A percentile compares a stretch with the other conserved stretches of the same genome.
phyloP scores from a whole-genome alignment of 2,113 vertebrate genomes.

The Phylloscopus trochiloides region DNA sequence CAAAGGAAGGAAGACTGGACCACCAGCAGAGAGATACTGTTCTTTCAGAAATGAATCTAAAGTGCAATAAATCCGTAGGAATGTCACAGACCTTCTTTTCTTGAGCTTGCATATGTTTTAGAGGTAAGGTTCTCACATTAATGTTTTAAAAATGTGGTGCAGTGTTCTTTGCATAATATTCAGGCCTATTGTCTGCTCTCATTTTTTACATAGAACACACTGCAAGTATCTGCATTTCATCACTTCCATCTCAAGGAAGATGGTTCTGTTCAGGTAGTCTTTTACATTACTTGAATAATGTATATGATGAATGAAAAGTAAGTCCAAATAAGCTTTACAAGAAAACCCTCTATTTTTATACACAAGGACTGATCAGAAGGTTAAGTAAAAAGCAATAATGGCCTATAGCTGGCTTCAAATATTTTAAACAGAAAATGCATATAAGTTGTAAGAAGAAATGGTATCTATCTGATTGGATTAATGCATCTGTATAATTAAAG shows the following conservation, averaged over 20 bases:
- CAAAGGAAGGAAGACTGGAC: not conserved
- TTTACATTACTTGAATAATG: slow-evolving; percentile 40
- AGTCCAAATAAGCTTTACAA: slow-evolving; percentile 5
- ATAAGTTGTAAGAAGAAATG: not conserved
- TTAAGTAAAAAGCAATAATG: not conserved
- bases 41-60: not conserved
- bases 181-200: not conserved
- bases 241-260: not conserved
- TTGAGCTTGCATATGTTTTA: not conserved
- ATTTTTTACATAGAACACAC: not conserved
- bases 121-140: not conserved
- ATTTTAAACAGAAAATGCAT: not conserved
- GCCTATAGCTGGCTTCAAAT: not conserved
- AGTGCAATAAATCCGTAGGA: not conserved
- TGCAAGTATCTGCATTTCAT: slow-evolving; percentile 19
- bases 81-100: not conserved
- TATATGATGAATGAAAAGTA: not conserved
- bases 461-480: not conserved
- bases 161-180: not conserved
- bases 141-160: not conserved
- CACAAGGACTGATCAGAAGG: not conserved
- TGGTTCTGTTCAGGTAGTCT: not conserved
- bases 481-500: not conserved
- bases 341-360: not conserved
- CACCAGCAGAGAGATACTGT: not conserved